phyloP scores from a whole-genome alignment of 1,140 invertebrate genomes.

The Oryctes rhinoceros region DNA sequence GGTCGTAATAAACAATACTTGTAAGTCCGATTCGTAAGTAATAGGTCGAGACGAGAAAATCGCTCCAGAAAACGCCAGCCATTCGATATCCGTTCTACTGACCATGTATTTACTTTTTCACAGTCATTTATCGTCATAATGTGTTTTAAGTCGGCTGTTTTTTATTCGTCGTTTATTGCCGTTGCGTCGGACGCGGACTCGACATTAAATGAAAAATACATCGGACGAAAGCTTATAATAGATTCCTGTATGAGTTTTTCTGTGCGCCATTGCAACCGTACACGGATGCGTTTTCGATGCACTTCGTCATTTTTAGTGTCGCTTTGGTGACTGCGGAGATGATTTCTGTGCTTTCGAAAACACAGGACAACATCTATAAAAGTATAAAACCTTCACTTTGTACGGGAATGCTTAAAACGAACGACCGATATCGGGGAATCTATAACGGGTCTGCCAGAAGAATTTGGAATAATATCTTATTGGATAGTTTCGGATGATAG shows the following conservation, averaged over 20 bases:
- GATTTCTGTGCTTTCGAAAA: slow-evolving; percentile 2
- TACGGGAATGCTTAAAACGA: not conserved
- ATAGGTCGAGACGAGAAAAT: slow-evolving; percentile 23
- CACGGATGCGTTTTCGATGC: slow-evolving; percentile 2
- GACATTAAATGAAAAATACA: slow-evolving; percentile 35
- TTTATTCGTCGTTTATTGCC: not conserved
- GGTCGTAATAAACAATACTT: slow-evolving; percentile 38
- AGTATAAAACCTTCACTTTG: not conserved
- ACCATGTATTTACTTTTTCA: slow-evolving; percentile 37
- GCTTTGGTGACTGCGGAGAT: not conserved
- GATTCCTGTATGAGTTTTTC: slow-evolving; percentile 4
- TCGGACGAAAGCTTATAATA: slow-evolving; percentile 30
- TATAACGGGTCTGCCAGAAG: not conserved
- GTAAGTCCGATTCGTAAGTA: slow-evolving; percentile 36
- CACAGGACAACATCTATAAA: slow-evolving; percentile 3
- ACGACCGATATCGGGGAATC: slow-evolving; percentile 1
- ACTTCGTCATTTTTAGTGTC: slow-evolving; percentile 31
- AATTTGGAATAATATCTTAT: not conserved
- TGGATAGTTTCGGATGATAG: not conserved
- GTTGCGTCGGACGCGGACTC: not conserved
- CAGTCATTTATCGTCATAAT: slow-evolving; percentile 38
- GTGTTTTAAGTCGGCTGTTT: slow-evolving; percentile 7
- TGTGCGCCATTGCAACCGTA: not conserved
- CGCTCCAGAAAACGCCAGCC: slow-evolving; percentile 22
- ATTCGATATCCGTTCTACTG: slow-evolving; percentile 33